These are phyloP conservation scores for Pterocles gutturalis DNA, from an alignment of 2,113 vertebrate species.

Conservation along the genomic window DNA sequence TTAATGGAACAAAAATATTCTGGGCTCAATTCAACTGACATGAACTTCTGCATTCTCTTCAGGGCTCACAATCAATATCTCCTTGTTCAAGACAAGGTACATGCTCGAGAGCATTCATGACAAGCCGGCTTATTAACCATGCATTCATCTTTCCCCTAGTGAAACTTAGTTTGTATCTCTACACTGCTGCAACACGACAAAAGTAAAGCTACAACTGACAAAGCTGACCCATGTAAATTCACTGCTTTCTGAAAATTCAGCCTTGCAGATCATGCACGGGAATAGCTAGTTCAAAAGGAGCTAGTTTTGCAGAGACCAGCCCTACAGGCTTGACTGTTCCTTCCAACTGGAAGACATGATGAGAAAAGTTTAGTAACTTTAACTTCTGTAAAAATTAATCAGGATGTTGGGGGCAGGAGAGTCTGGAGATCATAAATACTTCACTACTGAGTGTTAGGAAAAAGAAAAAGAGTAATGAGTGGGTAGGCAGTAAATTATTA, in stretches of 20 bases:
- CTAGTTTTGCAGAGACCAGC: not conserved
- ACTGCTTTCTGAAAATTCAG: not conserved
- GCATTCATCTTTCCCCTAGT: not conserved
- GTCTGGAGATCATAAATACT: not conserved
- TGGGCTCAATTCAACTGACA: not conserved
- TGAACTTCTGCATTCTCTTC: not conserved
- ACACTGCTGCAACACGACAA: not conserved
- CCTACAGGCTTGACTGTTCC: not conserved
- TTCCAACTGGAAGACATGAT: not conserved
- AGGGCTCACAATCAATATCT: not conserved
- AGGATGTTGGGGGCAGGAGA: not conserved
- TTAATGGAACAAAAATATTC: not conserved
- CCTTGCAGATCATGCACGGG: not conserved
- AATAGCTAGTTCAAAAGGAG: not conserved
- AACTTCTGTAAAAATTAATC: not conserved
- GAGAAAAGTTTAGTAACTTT: not conserved
- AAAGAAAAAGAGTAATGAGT: not conserved
- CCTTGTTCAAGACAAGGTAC: not conserved
- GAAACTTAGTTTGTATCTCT: not conserved
- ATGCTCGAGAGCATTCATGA: not conserved
- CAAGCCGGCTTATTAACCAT: not conserved
- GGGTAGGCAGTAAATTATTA: constrained; percentile 10
- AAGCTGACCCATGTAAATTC: not conserved
- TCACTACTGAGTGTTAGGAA: not conserved
- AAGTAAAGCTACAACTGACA: not conserved